Evolutionary conservation across 2,888 invertebrate genomes (phyloP).

Genomic region (Eueremaeus valkanovi): DNA sequence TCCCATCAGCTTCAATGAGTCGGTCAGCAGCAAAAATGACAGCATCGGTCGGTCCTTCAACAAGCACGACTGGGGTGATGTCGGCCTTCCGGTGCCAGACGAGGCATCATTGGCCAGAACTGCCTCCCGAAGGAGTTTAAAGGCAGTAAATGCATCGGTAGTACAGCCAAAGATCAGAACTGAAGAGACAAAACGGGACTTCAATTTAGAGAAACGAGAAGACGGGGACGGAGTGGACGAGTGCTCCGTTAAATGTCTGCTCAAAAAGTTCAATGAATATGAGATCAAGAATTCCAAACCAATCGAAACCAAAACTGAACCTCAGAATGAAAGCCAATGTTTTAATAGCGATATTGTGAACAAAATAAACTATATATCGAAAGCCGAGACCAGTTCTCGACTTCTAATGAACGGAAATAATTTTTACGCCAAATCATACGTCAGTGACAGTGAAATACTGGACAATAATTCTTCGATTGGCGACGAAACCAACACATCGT

Average conservation of each 20-base stretch:
- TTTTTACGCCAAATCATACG: slow-evolving; percentile 5
- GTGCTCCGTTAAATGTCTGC: slow-evolving; percentile 7
- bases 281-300: background rate
- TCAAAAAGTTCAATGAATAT: slow-evolving; percentile 25
- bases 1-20: slow-evolving; percentile 34
- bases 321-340: background rate
- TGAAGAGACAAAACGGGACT: background rate
- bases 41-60: background rate
- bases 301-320: background rate
- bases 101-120: slow-evolving; percentile 28
- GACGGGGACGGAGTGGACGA: slow-evolving; percentile 27
- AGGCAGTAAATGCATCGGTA: background rate
- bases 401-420: background rate
- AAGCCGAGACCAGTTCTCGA: background rate
- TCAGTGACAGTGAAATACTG: slow-evolving; percentile 28
- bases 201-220: slow-evolving; percentile 24
- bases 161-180: background rate
- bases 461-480: slow-evolving; percentile 30
- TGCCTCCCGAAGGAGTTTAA: slow-evolving; percentile 23
- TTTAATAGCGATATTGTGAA: background rate
- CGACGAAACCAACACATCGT: slow-evolving; percentile 10
- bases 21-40: slow-evolving; percentile 15
- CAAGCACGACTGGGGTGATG: slow-evolving; percentile 33
- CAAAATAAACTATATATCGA: background rate
- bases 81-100: slow-evolving; percentile 39